Percentiles rank a stretch among this genome's conserved stretches.
These are phyloP conservation scores for Gymnocephalus cernua DNA, from an alignment of 2,113 vertebrate species.

Conservation along the genomic window DNA sequence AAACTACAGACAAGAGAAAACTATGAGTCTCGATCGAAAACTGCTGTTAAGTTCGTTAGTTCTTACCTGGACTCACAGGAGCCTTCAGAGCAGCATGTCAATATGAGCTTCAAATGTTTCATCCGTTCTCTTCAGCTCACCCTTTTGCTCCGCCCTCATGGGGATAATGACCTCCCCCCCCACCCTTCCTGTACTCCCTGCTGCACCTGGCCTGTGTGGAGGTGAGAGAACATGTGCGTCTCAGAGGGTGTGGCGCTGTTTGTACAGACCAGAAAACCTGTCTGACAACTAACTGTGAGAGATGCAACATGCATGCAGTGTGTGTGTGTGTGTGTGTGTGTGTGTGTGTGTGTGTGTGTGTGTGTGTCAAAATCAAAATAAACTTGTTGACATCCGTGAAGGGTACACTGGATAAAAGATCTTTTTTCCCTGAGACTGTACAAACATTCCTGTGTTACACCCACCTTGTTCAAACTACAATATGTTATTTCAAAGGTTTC, in stretches of 20 bases:
- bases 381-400: constrained; percentile 6
- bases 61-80: constrained; percentile 77
- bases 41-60: constrained; percentile 7
- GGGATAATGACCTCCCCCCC: constrained; percentile 58
- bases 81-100: constrained; percentile 64
- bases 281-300: constrained; percentile 41
- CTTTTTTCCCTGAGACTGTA: background rate
- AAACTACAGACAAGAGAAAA: background rate
- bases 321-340: background rate
- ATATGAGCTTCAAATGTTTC: constrained; percentile 62
- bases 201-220: constrained; percentile 73
- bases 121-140: constrained; percentile 52
- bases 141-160: constrained; percentile 66
- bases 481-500: background rate
- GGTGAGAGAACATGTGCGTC: constrained; percentile 52
- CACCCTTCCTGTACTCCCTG: constrained; percentile 11
- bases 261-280: constrained; percentile 69
- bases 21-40: background rate
- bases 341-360: background rate
- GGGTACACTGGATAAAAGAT: background rate
- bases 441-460: constrained; percentile 21
- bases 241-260: constrained; percentile 71
- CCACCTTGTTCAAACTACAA: constrained; percentile 3
- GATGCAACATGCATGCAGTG: constrained; percentile 3
- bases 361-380: background rate